A percentile compares a stretch with the other conserved stretches of the same genome.
Conservation (phyloP, 64 coral and sea anemone species). For the Montipora sp. region DNA sequence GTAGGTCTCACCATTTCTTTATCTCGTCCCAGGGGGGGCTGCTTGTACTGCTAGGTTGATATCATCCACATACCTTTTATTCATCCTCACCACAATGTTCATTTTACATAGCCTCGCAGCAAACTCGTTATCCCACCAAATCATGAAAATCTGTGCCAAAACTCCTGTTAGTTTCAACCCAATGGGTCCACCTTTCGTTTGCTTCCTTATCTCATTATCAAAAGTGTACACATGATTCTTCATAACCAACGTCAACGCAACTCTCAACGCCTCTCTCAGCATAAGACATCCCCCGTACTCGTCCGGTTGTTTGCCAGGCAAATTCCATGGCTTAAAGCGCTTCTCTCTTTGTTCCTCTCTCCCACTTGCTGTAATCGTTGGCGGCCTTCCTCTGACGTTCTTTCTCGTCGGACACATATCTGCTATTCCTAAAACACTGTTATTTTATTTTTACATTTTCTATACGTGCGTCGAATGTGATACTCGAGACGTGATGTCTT, state of each 20-base stretch:
- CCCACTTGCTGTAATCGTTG: slow-evolving; percentile 13
- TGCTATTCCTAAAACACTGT: background rate
- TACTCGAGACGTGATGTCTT: no score
- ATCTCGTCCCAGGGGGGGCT: background rate
- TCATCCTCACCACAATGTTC: slow-evolving; percentile 7
- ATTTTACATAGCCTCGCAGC: background rate
- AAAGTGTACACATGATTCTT: slow-evolving; percentile 74
- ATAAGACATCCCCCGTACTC: background rate
- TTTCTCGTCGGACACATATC: slow-evolving; percentile 21
- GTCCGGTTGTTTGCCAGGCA: background rate
- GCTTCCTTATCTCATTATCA: slow-evolving; percentile 31
- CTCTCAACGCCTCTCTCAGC: slow-evolving; percentile 9
- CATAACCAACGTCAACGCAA: no score
- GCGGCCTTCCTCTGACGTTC: background rate
- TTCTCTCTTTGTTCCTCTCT: background rate
- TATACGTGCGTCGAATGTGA: no score
- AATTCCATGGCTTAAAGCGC: slow-evolving; percentile 12
- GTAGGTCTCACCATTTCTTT: background rate
- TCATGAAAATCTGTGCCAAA: no score
- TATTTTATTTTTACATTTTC: no score
- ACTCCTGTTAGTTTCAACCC: background rate
- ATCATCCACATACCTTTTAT: slow-evolving; percentile 13
- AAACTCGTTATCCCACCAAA: slow-evolving; percentile 19
- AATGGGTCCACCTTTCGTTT: slow-evolving; percentile 1
- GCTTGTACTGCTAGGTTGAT: background rate